Conservation (phyloP, 2,113 vertebrate species). For the Ameiurus melas region DNA sequence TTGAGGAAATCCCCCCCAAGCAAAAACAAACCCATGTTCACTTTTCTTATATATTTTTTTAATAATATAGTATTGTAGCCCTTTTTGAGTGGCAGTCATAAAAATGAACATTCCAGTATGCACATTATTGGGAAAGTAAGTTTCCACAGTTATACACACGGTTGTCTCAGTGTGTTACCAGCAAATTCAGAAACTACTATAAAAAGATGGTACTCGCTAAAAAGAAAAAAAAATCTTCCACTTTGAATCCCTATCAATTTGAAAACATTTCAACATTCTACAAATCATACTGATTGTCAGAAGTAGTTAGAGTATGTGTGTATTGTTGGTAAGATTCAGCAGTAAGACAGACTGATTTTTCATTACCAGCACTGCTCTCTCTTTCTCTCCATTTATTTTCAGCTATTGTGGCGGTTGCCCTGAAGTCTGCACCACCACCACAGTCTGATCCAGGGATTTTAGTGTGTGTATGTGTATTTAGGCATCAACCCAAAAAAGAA, state of each 20-base stretch:
- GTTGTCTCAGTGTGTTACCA: background rate
- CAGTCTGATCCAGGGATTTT: background rate
- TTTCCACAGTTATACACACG: background rate
- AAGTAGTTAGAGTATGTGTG: background rate
- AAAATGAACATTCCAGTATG: background rate
- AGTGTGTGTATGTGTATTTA: conserved; percentile 11
- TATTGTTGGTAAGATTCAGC: background rate
- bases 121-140: background rate
- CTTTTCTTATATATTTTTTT: too few relatives aligned
- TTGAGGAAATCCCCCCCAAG: background rate
- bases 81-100: background rate
- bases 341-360: background rate
- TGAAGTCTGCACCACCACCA: background rate
- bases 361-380: background rate
- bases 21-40: too few relatives aligned
- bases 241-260: background rate
- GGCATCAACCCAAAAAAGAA: conserved; percentile 27
- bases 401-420: background rate
- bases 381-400: conserved; percentile 24
- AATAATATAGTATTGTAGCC: background rate
- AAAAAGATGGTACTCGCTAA: background rate
- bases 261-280: background rate
- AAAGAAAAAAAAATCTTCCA: background rate
- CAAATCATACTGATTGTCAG: background rate
- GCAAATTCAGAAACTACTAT: background rate